Conservation (phyloP, 2,797 vertebrate genomes). For the Spheniscus humboldti region DNA sequence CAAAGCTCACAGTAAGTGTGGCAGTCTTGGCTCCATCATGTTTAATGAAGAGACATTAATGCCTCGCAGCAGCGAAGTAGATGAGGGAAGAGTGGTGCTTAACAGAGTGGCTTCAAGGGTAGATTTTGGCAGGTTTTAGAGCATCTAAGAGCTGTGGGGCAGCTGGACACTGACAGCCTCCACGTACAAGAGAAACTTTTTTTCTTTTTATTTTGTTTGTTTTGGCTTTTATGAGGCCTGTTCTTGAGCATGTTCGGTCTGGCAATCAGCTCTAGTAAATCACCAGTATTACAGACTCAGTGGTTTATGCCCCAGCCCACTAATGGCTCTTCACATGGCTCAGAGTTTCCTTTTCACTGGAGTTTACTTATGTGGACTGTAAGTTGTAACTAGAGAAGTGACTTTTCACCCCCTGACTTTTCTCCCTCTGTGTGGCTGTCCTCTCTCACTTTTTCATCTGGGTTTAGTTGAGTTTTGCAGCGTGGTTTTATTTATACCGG, state of each 20-base stretch:
- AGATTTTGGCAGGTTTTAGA: background rate
- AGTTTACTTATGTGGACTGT: background rate
- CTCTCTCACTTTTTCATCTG: background rate
- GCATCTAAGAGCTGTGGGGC: background rate
- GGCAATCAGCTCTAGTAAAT: background rate
- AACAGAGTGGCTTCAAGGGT: background rate
- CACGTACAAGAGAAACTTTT: background rate
- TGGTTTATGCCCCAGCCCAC: background rate
- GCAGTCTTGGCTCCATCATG: background rate
- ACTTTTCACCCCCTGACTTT: background rate
- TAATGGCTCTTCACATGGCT: background rate
- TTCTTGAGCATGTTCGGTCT: background rate
- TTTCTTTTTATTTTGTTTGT: background rate
- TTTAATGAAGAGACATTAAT: background rate
- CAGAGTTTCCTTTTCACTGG: background rate
- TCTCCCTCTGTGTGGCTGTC: background rate
- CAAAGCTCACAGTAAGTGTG: background rate
- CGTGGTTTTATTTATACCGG: accelerated
- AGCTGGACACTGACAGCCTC: background rate
- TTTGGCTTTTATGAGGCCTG: background rate
- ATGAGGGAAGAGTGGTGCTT: background rate
- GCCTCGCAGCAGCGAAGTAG: background rate
- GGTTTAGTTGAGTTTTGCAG: background rate
- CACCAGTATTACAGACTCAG: background rate
- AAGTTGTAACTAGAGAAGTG: background rate